Base-by-base conservation (phyloP, 2,888 invertebrate species). In the Deilephila porcellus region DNA sequence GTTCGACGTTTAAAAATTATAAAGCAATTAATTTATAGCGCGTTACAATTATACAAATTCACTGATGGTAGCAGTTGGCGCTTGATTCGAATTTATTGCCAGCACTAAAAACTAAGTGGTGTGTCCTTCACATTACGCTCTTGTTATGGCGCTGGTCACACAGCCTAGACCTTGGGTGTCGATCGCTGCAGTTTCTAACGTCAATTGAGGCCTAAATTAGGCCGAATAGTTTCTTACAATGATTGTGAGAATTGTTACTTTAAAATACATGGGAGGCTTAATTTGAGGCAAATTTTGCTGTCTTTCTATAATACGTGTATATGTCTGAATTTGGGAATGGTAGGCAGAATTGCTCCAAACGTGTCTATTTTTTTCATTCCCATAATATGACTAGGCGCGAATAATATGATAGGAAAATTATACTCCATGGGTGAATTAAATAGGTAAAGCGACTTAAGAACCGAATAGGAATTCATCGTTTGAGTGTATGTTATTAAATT, bases 1-100 rank as follows among this genome's bases (percentile, higher is more conserved):
- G 75, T 77, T 75, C 62, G 74, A 34, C 71, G 74, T 78, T 79
- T 76, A 75, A 76, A 76, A 73, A 75, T 76, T 76, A 71, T 81
- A 75, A 77, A 80, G 76, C 76, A 73, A 79, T 79, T 77, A 76
- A 76, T 77, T 74, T 73, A 74, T 62, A 73, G 72, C 73, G 64
- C 56, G 60, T 53, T 53, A 74, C 74, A 74, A 77, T 79, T 79
- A 78, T 74, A 76, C 76, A 79, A 78, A 82, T 79, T 80, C 75
- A 63, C 67, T 74, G 71, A 73, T 63, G 64, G 71, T 45, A 37
- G 8, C 62, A 34, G 52, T 34, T 78, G 79, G 82, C 80, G 75
- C 73, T 81, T 85, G 81, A 88, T 87, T 86, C 76, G 79, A 81
- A 89, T 89, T 90, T 88, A 89, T 88, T 77, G 82, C 80, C 67